Conservation (phyloP, 2,113 vertebrate species). For the Macheiramphus alcinus region DNA sequence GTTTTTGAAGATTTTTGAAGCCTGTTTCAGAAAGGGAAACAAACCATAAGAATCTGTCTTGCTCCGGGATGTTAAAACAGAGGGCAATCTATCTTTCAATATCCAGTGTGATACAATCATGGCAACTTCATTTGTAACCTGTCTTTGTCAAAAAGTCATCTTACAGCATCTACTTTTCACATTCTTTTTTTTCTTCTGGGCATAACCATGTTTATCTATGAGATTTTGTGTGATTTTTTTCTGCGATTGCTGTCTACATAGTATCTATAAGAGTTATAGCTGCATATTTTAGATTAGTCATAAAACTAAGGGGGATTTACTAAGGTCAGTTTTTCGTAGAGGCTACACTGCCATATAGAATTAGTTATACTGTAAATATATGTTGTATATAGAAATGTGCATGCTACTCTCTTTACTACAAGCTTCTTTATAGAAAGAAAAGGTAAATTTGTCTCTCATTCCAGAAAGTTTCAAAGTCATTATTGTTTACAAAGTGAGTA, state of each 20-base stretch:
- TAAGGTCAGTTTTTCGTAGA: background rate
- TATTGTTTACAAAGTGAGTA: background rate
- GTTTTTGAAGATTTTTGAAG: background rate
- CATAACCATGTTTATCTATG: background rate
- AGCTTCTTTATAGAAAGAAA: background rate
- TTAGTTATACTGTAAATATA: background rate
- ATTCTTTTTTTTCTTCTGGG: background rate
- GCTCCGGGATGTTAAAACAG: background rate
- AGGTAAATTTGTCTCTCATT: background rate
- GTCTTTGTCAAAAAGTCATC: conserved; percentile 4
- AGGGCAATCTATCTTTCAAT: background rate
- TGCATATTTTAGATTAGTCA: background rate
- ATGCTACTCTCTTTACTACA: background rate
- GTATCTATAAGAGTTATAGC: background rate
- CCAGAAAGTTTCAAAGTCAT: background rate
- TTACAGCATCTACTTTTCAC: background rate
- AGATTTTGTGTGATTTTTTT: background rate
- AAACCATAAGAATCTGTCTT: background rate
- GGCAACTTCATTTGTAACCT: background rate
- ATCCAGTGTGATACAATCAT: background rate
- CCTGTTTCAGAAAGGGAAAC: background rate
- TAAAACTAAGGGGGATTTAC: background rate
- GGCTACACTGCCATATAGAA: background rate
- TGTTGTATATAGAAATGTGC: background rate
- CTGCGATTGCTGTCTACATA: background rate